Percentiles rank a stretch among this genome's conserved stretches.
These are phyloP conservation scores for Drosophila setifemur DNA, from an alignment of 1,140 invertebrate genomes.

Conservation along the genomic window DNA sequence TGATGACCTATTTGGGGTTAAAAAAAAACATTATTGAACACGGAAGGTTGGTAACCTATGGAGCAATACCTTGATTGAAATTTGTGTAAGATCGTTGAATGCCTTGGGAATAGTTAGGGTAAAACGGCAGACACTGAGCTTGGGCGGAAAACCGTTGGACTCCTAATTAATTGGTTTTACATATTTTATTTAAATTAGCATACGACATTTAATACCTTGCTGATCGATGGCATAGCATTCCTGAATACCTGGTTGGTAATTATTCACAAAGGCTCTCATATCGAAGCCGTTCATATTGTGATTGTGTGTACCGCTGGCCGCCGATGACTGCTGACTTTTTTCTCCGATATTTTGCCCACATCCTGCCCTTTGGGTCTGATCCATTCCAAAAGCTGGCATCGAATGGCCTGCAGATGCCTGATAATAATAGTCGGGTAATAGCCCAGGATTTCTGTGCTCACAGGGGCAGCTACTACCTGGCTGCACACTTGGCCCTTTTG, in stretches of 20 bases:
- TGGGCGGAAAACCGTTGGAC: not conserved
- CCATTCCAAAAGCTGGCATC: not conserved
- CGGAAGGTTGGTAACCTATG: not conserved
- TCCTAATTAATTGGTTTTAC: not conserved
- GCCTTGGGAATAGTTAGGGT: not conserved
- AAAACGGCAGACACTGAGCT: not conserved
- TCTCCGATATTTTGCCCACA: not conserved
- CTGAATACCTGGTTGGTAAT: constrained; percentile 24
- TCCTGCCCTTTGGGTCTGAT: not conserved
- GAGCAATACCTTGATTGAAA: constrained; percentile 8
- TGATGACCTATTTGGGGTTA: not conserved
- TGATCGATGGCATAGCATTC: constrained; percentile 15
- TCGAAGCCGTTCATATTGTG: not conserved
- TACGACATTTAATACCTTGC: not conserved
- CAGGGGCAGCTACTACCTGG: not conserved
- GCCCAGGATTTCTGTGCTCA: not conserved
- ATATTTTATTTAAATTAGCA: not conserved
- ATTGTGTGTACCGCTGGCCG: not conserved
- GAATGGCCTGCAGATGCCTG: not conserved
- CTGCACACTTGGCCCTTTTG: not conserved
- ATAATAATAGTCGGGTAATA: not conserved
- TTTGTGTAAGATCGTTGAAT: not conserved
- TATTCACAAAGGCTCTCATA: constrained; percentile 12
- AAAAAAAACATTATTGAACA: too few species aligned
- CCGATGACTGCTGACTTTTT: not conserved